Base-by-base conservation (phyloP, 1,140 invertebrate species). In the Frieseomelitta varia region DNA sequence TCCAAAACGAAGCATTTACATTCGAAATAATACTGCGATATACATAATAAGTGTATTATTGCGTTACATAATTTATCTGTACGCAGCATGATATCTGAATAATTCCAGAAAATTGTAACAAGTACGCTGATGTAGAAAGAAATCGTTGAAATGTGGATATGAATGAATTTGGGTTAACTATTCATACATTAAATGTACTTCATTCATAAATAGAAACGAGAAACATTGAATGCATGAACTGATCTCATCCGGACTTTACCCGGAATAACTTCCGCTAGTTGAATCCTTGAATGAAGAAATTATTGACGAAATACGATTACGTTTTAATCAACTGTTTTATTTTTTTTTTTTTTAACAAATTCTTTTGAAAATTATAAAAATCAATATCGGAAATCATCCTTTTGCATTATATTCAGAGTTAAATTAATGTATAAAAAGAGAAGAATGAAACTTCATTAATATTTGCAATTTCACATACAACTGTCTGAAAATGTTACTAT, bases 231-330 rank as follows among this genome's bases (percentile, higher is more conserved):
- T 73, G 51, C 24, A 19, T 11, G 39, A 30, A 39, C 19, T 56
- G 27, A 69, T 65, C n/a, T n/a, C n/a, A n/a, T n/a, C n/a, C n/a
- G n/a, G n/a, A n/a, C n/a, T n/a, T n/a, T n/a, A n/a, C n/a, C 58
- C 27, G 24, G 47, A 53, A 68, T 77, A 68, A 91, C 90, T 76
- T 87, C 83, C 86, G 73, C 76, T 73, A 72, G 73, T 88, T 84
- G 69, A 90, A 91, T 91, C 80, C 84, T 82, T 80, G 68, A 91
- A 78, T 21, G 30, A 51, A 79, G 84, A 87, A 91, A 90, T 84
- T 68, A 80, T 81, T 39, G 34, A 51, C 80, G 39, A 85, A 91
- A 83, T 56, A 27, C n/a, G 55, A 76, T 84, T 85, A 65, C 39
- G 81, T 83, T 90, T 91, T 90, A 90, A 90, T 76, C 71, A 90